A percentile compares a stretch with the other conserved stretches of the same genome.
Conservation (phyloP, 2,797 vertebrate genomes). For the Myotis vivesi region DNA sequence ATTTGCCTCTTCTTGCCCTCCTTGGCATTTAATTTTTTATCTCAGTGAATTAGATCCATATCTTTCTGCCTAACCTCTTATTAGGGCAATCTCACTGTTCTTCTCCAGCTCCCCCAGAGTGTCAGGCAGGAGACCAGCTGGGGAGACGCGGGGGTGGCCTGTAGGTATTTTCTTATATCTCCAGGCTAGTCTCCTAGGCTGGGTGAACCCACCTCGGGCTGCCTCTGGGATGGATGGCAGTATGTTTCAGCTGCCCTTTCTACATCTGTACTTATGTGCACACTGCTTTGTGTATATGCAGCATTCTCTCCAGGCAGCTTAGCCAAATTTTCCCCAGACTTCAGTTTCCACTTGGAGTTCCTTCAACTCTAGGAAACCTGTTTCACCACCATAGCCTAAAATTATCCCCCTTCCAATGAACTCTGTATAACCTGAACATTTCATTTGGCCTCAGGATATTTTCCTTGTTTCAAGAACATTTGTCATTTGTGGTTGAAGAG, state of each 20-base stretch:
- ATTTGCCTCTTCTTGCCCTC: not conserved
- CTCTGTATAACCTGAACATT: not conserved
- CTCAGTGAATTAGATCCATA: not conserved
- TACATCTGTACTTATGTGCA: not conserved
- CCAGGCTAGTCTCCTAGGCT: not conserved
- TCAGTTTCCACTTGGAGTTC: not conserved
- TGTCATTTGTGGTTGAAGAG: not conserved
- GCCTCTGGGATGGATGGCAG: not conserved
- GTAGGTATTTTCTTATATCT: not conserved
- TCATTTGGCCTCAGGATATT: conserved; percentile 11
- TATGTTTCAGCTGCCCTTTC: not conserved
- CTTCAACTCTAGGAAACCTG: not conserved
- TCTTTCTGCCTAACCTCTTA: not conserved
- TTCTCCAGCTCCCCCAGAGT: not conserved
- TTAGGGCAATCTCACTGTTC: not conserved
- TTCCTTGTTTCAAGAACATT: not conserved
- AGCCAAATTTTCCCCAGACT: not conserved
- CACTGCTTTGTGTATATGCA: not conserved
- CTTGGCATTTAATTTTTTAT: conserved; percentile 21
- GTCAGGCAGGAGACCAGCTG: not conserved
- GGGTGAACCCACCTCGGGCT: not conserved
- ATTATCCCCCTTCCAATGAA: not conserved
- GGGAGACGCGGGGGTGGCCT: not conserved
- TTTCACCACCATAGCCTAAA: not conserved
- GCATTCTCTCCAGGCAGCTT: not conserved